Evolutionary conservation across 2,113 vertebrate species (phyloP).

Genomic region (Coreoperca whiteheadi): DNA sequence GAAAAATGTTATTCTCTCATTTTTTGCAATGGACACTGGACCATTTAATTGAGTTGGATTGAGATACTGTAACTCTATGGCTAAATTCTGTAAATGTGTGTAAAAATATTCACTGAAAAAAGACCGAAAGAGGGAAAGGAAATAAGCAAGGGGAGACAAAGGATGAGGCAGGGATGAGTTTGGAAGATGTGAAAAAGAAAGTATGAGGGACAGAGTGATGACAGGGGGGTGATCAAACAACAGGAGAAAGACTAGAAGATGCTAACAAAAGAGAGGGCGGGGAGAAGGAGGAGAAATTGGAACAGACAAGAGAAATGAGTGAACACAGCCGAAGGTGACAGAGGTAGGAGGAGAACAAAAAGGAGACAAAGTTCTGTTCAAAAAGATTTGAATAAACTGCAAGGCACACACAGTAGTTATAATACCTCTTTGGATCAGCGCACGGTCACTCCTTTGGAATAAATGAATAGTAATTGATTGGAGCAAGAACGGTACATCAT

Average conservation of each 20-base stretch:
- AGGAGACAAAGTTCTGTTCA: constrained; percentile 64
- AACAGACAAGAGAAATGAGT: constrained; percentile 51
- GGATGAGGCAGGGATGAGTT: constrained; percentile 21
- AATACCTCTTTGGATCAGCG: constrained; percentile 73
- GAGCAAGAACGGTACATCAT: constrained; percentile 73
- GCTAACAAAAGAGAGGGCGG: constrained; percentile 55
- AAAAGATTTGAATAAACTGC: constrained; percentile 66
- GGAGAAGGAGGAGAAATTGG: constrained; percentile 30
- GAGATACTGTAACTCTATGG: neutral
- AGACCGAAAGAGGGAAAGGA: neutral
- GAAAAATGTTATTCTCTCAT: neutral
- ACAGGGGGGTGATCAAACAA: constrained; percentile 56
- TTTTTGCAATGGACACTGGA: neutral
- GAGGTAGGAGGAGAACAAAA: constrained; percentile 60
- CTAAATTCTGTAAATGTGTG: too few relatives aligned
- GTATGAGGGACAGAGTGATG: constrained; percentile 35
- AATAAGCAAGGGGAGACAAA: neutral
- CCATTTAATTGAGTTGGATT: neutral
- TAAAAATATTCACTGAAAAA: neutral
- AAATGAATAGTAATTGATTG: constrained; percentile 83
- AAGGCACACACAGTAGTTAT: constrained; percentile 60
- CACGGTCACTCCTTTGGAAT: constrained; percentile 75
- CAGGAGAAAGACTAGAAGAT: constrained; percentile 23
- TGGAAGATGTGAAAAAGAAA: constrained; percentile 20
- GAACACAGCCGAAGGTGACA: constrained; percentile 54